Evolutionary conservation across 2,888 invertebrate genomes (phyloP).

Genomic region (Oasisia sp.): DNA sequence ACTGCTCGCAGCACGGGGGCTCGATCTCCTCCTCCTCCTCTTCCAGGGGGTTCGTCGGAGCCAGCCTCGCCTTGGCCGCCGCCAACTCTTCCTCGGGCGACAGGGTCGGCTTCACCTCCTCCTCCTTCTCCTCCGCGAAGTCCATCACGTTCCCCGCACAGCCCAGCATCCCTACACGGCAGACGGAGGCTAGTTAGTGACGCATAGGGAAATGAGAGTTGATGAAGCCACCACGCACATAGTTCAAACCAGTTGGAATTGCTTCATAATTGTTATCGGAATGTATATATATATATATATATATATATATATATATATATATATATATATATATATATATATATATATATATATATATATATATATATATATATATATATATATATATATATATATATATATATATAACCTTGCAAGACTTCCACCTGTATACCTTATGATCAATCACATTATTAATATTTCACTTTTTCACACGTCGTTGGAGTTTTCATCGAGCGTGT

Average conservation of each 20-base stretch:
- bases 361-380: constrained; percentile 24
- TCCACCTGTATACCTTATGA: too few species aligned
- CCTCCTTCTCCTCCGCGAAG: constrained; percentile 35
- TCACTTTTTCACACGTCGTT: too few species aligned
- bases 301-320: neutral
- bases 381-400: constrained; percentile 22
- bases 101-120: constrained; percentile 25
- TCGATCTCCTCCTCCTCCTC: constrained; percentile 28
- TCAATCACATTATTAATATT: too few species aligned
- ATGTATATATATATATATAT: too few species aligned
- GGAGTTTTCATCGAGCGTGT: too few species aligned
- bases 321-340: constrained; percentile 23
- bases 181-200: neutral
- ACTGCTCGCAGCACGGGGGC: constrained; percentile 37
- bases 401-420: too few species aligned
- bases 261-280: too few species aligned
- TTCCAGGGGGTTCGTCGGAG: neutral
- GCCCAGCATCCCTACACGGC: constrained; percentile 34
- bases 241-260: too few species aligned
- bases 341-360: constrained; percentile 21
- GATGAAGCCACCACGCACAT: too few species aligned
- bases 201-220: too few species aligned
- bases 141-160: constrained; percentile 41
- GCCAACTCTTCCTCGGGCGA: constrained; percentile 22
- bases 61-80: neutral